A percentile compares a stretch with the other conserved stretches of the same genome.
phyloP scores from a whole-genome alignment of 2,797 vertebrate species.

The Vipera latastei region DNA sequence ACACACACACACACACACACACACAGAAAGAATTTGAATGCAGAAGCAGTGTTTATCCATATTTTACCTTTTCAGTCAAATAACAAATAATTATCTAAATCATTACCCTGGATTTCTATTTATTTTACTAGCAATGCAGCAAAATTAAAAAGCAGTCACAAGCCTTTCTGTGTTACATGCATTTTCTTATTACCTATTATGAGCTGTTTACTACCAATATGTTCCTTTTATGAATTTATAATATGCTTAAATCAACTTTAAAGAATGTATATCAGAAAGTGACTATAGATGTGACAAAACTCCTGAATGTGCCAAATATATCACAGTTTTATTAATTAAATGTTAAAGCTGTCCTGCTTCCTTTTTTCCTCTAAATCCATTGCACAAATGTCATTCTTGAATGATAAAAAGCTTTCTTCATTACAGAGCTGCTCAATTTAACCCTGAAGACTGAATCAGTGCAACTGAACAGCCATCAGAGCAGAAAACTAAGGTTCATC shows the following conservation, averaged over 20 bases:
- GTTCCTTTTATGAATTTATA: background rate
- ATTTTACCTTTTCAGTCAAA: background rate
- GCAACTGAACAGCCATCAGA: conserved; percentile 7
- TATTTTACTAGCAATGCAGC: background rate
- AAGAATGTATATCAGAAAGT: background rate
- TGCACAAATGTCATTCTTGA: conserved; percentile 20
- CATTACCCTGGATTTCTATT: background rate
- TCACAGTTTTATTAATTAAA: conserved; percentile 6
- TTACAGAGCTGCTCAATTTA: conserved; percentile 28
- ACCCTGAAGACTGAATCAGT: conserved; percentile 30
- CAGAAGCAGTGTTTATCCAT: background rate
- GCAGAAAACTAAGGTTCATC: conserved; percentile 27
- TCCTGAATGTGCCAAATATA: background rate
- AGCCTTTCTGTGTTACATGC: background rate
- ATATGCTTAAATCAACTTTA: background rate
- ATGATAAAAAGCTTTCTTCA: conserved; percentile 9
- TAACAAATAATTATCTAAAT: background rate
- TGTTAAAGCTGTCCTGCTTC: conserved; percentile 1
- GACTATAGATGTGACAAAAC: background rate
- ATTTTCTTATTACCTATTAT: background rate
- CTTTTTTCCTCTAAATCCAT: background rate
- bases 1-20: too few species aligned
- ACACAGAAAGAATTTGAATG: background rate
- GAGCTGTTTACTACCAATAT: background rate
- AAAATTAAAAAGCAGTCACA: background rate